A percentile compares a stretch with the other conserved stretches of the same genome.
Conservation (phyloP, 2,113 vertebrate genomes). For the Semnornis frantzii region DNA sequence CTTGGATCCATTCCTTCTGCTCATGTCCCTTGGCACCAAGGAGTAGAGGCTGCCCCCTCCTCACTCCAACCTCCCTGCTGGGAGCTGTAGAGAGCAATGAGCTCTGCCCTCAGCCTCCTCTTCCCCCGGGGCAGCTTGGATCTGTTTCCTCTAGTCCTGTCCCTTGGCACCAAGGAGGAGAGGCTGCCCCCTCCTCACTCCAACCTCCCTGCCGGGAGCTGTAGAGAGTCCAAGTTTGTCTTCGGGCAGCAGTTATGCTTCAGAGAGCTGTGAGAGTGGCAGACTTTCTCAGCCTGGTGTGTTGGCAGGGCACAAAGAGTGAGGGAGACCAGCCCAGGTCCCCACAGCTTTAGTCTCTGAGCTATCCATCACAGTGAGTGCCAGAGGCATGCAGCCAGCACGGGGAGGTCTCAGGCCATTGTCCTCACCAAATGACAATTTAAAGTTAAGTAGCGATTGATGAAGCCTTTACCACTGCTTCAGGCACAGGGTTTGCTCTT, state of each 20-base stretch:
- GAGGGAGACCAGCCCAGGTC: background rate
- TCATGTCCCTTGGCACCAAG: too few relatives aligned
- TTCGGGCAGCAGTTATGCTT: background rate
- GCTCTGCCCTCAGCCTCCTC: too few relatives aligned
- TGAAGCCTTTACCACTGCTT: background rate
- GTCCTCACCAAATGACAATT: conserved; percentile 26
- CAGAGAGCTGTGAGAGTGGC: background rate
- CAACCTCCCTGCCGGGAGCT: too few relatives aligned
- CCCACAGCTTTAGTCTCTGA: background rate
- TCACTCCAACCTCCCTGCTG: too few relatives aligned
- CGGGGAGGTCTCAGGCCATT: conserved; percentile 1
- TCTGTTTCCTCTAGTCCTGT: too few relatives aligned
- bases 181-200: too few relatives aligned
- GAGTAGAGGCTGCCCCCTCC: too few relatives aligned
- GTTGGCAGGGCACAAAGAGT: background rate
- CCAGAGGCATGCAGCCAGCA: conserved; percentile 14
- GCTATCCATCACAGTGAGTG: background rate
- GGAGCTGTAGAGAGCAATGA: too few relatives aligned
- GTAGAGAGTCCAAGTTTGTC: background rate
- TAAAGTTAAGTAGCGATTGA: background rate
- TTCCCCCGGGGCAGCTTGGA: too few relatives aligned
- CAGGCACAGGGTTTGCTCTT: background rate
- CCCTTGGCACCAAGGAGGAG: too few relatives aligned
- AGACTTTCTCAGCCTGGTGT: background rate
- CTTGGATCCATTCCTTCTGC: too few relatives aligned